A percentile compares a stretch with the other conserved stretches of the same genome.
Evolutionary conservation across 2,113 vertebrate species (phyloP).

Genomic region (Gambusia affinis): DNA sequence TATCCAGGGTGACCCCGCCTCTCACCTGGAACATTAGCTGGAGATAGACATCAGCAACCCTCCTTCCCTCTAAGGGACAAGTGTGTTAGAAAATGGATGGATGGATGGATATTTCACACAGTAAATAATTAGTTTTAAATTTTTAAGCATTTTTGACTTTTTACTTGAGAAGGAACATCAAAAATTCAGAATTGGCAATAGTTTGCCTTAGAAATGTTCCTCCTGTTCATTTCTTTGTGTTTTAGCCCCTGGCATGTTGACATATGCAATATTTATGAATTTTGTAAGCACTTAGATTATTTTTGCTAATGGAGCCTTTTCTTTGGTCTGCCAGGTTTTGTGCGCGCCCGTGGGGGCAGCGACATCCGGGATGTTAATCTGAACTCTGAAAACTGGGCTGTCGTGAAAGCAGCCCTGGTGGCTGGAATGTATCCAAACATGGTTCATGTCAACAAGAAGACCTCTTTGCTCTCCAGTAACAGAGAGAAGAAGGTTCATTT

Average conservation of each 20-base stretch:
- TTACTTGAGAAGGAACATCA: too few species aligned
- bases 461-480: slow-evolving; percentile 75
- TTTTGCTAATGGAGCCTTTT: not conserved
- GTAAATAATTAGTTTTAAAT: too few species aligned
- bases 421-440: slow-evolving; percentile 95
- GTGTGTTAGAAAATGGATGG: too few species aligned
- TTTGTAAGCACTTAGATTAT: not conserved
- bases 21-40: too few species aligned
- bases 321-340: slow-evolving; percentile 84
- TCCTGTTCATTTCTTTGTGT: not conserved
- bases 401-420: slow-evolving; percentile 93
- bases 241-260: too few species aligned
- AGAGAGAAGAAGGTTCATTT: slow-evolving; percentile 90
- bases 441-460: slow-evolving; percentile 84
- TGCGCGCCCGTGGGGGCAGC: slow-evolving; percentile 87
- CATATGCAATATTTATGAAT: too few species aligned
- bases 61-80: too few species aligned
- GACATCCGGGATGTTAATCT: slow-evolving; percentile 92
- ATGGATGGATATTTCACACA: too few species aligned
- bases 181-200: too few species aligned
- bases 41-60: too few species aligned
- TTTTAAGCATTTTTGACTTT: too few species aligned
- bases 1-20: too few species aligned
- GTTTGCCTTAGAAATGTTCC: not conserved
- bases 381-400: slow-evolving; percentile 97